Evolutionary conservation across 2,113 vertebrate genomes (phyloP).

Genomic region (Myanophis thanlyinensis): DNA sequence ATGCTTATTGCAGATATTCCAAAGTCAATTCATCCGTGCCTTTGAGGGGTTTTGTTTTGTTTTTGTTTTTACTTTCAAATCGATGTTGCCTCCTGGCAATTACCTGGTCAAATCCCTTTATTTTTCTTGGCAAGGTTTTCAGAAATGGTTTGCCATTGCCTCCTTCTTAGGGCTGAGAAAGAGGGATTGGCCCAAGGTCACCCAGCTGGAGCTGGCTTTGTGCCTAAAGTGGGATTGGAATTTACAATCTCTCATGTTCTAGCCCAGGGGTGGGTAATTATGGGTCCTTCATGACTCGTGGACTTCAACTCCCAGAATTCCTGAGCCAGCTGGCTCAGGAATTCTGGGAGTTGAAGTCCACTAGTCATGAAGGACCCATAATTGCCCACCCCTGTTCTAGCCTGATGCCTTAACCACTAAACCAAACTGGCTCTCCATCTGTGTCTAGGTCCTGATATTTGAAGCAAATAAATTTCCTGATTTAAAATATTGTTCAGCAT

Average conservation of each 20-base stretch:
- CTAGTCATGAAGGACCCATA: too few relatives aligned
- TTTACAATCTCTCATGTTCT: neutral
- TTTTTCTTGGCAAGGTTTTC: neutral
- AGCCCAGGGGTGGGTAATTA: too few relatives aligned
- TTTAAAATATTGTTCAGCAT: conserved; percentile 34
- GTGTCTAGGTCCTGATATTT: conserved; percentile 22
- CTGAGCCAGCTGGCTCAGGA: too few relatives aligned
- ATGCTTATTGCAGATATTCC: conserved; percentile 19
- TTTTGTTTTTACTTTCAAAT: neutral
- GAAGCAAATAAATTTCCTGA: conserved; percentile 27
- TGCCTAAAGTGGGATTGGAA: neutral
- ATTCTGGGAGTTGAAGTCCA: too few relatives aligned
- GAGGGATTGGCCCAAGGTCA: neutral
- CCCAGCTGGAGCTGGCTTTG: neutral
- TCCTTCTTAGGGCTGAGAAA: neutral
- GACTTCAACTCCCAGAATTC: too few relatives aligned
- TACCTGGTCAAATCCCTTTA: neutral
- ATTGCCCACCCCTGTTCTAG: too few relatives aligned
- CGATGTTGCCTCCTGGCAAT: neutral
- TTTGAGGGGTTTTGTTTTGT: neutral
- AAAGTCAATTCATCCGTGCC: conserved; percentile 15
- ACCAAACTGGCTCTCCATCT: neutral
- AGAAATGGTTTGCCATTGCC: neutral
- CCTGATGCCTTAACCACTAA: neutral
- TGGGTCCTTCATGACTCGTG: too few relatives aligned